Conservation (phyloP, 1,140 invertebrate genomes). For the Anagrus nilaparvatae region DNA sequence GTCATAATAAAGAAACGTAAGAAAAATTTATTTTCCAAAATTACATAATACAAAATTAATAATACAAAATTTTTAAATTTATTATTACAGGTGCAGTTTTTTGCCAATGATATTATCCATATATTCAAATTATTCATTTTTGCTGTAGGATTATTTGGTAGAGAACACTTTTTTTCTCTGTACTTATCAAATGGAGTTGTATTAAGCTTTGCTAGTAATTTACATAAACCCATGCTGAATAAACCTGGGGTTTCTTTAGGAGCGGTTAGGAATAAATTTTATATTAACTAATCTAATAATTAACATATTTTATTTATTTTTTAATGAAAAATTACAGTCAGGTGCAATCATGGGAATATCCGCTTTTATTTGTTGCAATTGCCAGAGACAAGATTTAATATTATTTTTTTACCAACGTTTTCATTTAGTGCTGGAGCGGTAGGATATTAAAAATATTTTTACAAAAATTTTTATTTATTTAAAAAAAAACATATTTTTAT, state of each 20-base stretch:
- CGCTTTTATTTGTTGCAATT: slow-evolving; percentile 75
- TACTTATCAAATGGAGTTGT: slow-evolving; percentile 82
- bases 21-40: too few species aligned
- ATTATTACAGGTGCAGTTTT: slow-evolving; percentile 52
- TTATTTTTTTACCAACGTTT: slow-evolving; percentile 81
- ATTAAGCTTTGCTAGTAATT: slow-evolving; percentile 75
- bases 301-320: background rate
- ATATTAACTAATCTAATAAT: slow-evolving; percentile 16
- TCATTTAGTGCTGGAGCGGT: slow-evolving; percentile 76
- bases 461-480: slow-evolving; percentile 13
- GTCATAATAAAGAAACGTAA: too few species aligned
- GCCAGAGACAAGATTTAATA: slow-evolving; percentile 72
- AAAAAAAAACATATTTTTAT: slow-evolving; percentile 17
- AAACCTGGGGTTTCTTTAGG: slow-evolving; percentile 71
- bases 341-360: slow-evolving; percentile 87
- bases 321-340: slow-evolving; percentile 53
- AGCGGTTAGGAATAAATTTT: slow-evolving; percentile 68
- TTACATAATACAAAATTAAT: background rate
- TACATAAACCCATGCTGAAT: slow-evolving; percentile 60
- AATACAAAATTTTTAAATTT: slow-evolving; percentile 13
- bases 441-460: slow-evolving; percentile 34
- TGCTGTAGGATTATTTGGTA: slow-evolving; percentile 65
- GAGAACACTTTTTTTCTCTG: slow-evolving; percentile 84
- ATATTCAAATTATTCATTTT: slow-evolving; percentile 81
- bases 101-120: slow-evolving; percentile 86